A percentile compares a stretch with the other conserved stretches of the same genome.
Evolutionary conservation across 64 coral and sea anemone species (phyloP).

Genomic region (Pachyseris speciosa): DNA sequence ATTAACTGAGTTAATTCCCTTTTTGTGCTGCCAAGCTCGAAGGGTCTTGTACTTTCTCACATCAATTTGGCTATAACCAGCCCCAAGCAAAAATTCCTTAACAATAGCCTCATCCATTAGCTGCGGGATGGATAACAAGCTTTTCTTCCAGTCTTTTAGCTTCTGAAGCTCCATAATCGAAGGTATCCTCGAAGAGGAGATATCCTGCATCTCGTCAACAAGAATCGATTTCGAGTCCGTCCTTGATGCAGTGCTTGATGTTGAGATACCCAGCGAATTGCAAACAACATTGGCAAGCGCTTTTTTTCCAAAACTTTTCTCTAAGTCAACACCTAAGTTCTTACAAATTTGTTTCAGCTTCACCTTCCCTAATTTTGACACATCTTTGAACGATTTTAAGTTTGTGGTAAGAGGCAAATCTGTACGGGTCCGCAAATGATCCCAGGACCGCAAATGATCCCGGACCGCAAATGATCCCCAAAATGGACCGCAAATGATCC

Average conservation of each 20-base stretch:
- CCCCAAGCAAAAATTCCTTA: conserved; percentile 62
- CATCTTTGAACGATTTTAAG: conserved; percentile 49
- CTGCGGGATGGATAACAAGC: conserved; percentile 12
- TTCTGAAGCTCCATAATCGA: conserved; percentile 31
- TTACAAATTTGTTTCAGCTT: conserved; percentile 29
- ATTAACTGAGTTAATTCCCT: conserved; percentile 63
- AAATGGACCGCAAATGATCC: no score
- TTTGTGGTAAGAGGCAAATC: conserved; percentile 14
- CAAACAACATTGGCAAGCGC: conserved; percentile 50
- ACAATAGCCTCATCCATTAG: conserved; percentile 67
- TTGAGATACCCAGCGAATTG: conserved; percentile 53
- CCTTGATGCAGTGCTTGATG: conserved; percentile 9
- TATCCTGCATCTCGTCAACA: conserved; percentile 14
- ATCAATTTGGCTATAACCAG: conserved; percentile 28
- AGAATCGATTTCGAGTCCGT: not conserved
- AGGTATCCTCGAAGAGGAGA: conserved; percentile 25
- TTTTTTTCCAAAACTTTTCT: conserved; percentile 65
- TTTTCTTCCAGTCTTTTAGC: conserved; percentile 63
- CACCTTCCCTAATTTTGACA: conserved; percentile 40
- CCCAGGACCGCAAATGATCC: no score
- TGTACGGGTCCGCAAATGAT: no score
- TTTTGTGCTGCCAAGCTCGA: conserved; percentile 71
- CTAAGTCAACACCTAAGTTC: conserved; percentile 25
- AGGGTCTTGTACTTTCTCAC: conserved; percentile 73
- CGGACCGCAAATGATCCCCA: no score